A percentile compares a stretch with the other conserved stretches of the same genome.
Evolutionary conservation across 2,888 invertebrate genomes (phyloP).

Genomic region (Hirtodrosophila trivittata): DNA sequence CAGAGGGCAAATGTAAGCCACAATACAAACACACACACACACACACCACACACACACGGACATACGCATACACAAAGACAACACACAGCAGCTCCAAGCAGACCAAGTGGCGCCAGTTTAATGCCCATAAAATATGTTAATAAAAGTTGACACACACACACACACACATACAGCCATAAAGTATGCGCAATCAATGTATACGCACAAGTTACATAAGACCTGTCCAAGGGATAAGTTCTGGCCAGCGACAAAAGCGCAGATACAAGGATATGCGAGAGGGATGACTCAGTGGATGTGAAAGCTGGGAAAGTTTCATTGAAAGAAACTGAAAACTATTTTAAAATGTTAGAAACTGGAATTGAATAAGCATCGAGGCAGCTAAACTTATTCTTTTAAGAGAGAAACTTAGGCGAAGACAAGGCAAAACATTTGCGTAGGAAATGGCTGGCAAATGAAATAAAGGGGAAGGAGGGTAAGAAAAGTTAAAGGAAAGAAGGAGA

Average conservation of each 20-base stretch:
- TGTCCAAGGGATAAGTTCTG: background rate
- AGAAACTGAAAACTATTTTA: no score
- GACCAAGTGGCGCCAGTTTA: slow-evolving; percentile 70
- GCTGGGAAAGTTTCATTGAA: no score
- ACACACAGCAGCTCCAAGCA: slow-evolving; percentile 32
- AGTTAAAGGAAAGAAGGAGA: no score
- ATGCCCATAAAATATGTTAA: slow-evolving; percentile 68
- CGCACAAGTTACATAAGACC: slow-evolving; percentile 1
- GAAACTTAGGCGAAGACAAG: no score
- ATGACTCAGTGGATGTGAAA: no score
- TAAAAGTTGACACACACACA: slow-evolving; percentile 43
- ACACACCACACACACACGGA: slow-evolving; percentile 4
- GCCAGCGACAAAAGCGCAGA: background rate
- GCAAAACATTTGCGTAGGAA: no score
- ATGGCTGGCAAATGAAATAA: no score
- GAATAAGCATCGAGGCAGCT: no score
- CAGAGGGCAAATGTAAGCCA: slow-evolving; percentile 57
- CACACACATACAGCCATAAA: slow-evolving; percentile 26
- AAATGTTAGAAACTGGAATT: no score
- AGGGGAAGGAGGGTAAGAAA: no score
- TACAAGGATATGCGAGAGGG: no score
- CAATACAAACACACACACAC: slow-evolving; percentile 11
- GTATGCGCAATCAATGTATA: slow-evolving; percentile 28
- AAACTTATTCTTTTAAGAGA: no score
- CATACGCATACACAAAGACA: background rate